Percentiles rank a stretch among this genome's conserved stretches.
Conservation (phyloP, 2,888 invertebrate species). For the Rhodophaea formosa region DNA sequence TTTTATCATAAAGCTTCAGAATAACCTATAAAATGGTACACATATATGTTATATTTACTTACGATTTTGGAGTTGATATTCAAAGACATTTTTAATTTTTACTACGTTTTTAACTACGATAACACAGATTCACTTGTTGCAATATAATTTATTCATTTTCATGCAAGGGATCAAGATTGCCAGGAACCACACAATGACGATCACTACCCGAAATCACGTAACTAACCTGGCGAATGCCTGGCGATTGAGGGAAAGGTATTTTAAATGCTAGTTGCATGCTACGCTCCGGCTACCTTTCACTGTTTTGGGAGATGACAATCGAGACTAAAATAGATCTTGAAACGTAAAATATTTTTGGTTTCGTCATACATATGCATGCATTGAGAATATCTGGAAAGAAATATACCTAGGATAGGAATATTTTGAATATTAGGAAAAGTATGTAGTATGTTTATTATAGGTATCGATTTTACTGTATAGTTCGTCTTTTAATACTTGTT, state of each 20-base stretch:
- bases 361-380: not conserved
- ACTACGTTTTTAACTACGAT: not conserved
- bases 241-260: slow-evolving; percentile 31
- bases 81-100: slow-evolving; percentile 35
- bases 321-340: slow-evolving; percentile 37
- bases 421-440: no score
- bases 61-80: slow-evolving; percentile 45
- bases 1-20: slow-evolving; percentile 15
- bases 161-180: not conserved
- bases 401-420: no score
- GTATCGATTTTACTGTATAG: no score
- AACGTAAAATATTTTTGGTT: not conserved
- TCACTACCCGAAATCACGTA: slow-evolving; percentile 2
- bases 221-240: slow-evolving; percentile 26
- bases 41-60: slow-evolving; percentile 35
- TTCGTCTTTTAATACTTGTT: no score
- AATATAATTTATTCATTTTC: not conserved
- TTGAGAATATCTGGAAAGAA: no score
- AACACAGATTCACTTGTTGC: not conserved
- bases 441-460: no score
- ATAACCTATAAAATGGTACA: slow-evolving; percentile 29
- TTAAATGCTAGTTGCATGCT: slow-evolving; percentile 27
- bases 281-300: slow-evolving; percentile 32
- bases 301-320: slow-evolving; percentile 44
- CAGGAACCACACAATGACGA: not conserved